phyloP scores from a whole-genome alignment of 2,888 invertebrate species.

The Hybos culiciformis region DNA sequence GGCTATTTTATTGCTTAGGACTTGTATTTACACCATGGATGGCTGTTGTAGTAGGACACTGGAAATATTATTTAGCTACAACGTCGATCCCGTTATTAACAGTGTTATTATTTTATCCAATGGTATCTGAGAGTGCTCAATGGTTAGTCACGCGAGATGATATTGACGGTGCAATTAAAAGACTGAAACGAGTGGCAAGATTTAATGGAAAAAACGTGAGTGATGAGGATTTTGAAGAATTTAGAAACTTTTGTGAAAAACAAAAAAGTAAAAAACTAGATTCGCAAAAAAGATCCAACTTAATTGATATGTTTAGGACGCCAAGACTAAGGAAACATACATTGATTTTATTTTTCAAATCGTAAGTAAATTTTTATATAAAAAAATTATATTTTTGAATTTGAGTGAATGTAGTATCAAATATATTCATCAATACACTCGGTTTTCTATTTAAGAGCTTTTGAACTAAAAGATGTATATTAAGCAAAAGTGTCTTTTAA shows the following conservation, averaged over 20 bases:
- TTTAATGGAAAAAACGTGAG: constrained; percentile 38
- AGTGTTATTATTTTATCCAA: constrained; percentile 38
- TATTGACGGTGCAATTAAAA: constrained; percentile 39
- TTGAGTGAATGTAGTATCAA: too few species aligned
- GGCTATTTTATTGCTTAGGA: constrained; percentile 44
- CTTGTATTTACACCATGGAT: constrained; percentile 41
- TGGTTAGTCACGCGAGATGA: constrained; percentile 45
- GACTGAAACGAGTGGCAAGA: constrained; percentile 40
- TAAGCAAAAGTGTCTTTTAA: too few species aligned
- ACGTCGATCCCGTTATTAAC: constrained; percentile 39
- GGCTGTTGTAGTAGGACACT: constrained; percentile 37
- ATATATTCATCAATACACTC: too few species aligned
- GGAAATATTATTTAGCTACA: constrained; percentile 40
- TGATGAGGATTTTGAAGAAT: constrained; percentile 32
- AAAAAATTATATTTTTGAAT: background rate
- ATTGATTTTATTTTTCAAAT: constrained; percentile 44
- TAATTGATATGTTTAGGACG: constrained; percentile 40
- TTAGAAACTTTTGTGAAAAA: constrained; percentile 32
- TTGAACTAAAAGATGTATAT: too few species aligned
- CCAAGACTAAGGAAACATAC: constrained; percentile 42
- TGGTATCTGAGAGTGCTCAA: constrained; percentile 47
- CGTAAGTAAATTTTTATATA: constrained; percentile 33
- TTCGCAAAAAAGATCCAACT: constrained; percentile 26
- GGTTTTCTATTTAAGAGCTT: too few species aligned
- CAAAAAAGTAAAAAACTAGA: constrained; percentile 25